A percentile compares a stretch with the other conserved stretches of the same genome.
These are phyloP conservation scores for Cranoglanis bouderius DNA, from an alignment of 2,113 vertebrate genomes.

Conservation along the genomic window DNA sequence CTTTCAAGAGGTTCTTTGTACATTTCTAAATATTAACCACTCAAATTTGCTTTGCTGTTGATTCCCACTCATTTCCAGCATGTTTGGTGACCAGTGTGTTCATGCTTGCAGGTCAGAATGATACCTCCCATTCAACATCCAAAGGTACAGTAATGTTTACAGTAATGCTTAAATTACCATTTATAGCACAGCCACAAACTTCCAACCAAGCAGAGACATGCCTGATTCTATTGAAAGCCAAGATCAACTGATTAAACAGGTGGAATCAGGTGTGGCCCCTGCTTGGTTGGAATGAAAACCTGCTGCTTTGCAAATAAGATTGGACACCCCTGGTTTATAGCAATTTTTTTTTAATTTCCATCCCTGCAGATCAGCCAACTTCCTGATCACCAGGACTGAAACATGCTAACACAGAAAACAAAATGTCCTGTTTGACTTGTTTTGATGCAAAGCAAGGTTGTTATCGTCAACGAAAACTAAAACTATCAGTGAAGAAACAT, in stretches of 20 bases:
- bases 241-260: too few relatives aligned
- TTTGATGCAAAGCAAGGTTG: neutral
- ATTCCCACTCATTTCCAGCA: neutral
- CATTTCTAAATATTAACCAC: neutral
- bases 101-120: neutral
- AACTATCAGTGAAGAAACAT: too few relatives aligned
- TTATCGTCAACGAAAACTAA: too few relatives aligned
- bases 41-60: neutral
- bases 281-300: too few relatives aligned
- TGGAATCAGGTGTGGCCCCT: too few relatives aligned
- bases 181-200: too few relatives aligned
- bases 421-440: neutral
- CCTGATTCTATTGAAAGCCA: neutral
- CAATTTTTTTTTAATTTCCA: neutral
- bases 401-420: neutral
- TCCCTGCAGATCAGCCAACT: neutral
- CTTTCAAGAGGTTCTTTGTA: too few relatives aligned
- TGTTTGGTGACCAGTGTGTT: neutral
- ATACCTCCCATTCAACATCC: accelerated
- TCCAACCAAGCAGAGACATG: too few relatives aligned
- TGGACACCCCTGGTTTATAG: neutral
- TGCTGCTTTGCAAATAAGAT: too few relatives aligned
- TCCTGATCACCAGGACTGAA: neutral
- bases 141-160: neutral
- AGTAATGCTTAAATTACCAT: too few relatives aligned